Evolutionary conservation across 2,113 vertebrate genomes (phyloP).

Genomic region (Progne subis): DNA sequence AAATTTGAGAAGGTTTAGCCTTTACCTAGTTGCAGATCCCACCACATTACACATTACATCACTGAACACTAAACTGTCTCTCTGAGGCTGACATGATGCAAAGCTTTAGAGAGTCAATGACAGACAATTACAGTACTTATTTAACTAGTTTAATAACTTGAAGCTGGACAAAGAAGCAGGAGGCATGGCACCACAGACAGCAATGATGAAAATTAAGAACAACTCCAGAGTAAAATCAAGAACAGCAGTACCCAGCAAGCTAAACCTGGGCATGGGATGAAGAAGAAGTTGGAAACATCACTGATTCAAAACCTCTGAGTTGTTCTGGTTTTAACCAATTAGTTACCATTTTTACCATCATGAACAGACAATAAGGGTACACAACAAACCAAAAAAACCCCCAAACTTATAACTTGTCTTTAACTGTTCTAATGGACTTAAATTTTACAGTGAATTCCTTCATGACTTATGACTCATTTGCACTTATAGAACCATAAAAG

Average conservation of each 20-base stretch:
- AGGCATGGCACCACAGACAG: neutral
- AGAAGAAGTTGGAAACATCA: neutral
- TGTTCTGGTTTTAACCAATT: neutral
- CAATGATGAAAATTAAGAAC: neutral
- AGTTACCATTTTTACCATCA: neutral
- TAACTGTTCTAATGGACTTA: neutral
- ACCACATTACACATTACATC: neutral
- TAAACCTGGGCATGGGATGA: neutral
- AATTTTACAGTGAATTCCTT: neutral
- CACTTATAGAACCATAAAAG: neutral
- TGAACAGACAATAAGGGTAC: neutral
- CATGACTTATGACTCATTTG: fast-evolving
- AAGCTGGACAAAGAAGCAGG: neutral
- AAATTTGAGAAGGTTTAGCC: neutral
- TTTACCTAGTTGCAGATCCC: neutral
- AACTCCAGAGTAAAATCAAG: neutral
- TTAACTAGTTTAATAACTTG: neutral
- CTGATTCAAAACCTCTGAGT: neutral
- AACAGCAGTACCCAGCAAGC: neutral
- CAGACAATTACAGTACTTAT: neutral
- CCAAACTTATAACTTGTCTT: neutral
- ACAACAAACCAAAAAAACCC: neutral
- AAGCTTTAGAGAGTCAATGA: neutral
- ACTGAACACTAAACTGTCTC: neutral
- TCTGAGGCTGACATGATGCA: neutral